Percentiles rank a stretch among this genome's conserved stretches.
Evolutionary conservation across 1,140 invertebrate species (phyloP).

Genomic region (Zaprionus ornatus): DNA sequence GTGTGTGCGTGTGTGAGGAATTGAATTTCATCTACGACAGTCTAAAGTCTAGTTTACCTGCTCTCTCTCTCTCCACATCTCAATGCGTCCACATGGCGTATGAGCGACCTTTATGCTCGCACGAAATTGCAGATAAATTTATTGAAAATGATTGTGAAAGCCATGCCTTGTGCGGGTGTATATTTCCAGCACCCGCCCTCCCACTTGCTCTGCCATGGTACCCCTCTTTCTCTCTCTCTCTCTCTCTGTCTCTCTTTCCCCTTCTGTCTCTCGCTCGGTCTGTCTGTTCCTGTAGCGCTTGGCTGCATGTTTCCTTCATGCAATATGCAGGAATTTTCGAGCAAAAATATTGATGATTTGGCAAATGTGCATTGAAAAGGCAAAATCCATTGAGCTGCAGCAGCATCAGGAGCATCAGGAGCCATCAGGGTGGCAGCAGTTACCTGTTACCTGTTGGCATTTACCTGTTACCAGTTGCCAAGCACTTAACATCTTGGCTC

Average conservation of each 20-base stretch:
- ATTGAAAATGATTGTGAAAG: slow-evolving; percentile 74
- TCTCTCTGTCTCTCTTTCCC: background rate
- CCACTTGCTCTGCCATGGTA: background rate
- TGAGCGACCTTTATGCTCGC: slow-evolving; percentile 34
- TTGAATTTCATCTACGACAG: slow-evolving; percentile 55
- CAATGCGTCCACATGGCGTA: slow-evolving; percentile 40
- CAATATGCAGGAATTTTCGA: slow-evolving; percentile 56
- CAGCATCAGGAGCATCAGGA: slow-evolving; percentile 20
- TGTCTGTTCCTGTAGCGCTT: slow-evolving; percentile 33
- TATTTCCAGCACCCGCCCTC: background rate
- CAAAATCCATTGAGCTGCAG: slow-evolving; percentile 71
- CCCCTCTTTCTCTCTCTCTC: background rate
- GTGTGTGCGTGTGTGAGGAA: slow-evolving; percentile 36
- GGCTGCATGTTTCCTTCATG: slow-evolving; percentile 37
- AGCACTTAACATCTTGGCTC: slow-evolving; percentile 58
- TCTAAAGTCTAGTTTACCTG: slow-evolving; percentile 12
- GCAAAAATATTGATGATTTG: slow-evolving; percentile 78
- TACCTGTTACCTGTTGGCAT: slow-evolving; percentile 24
- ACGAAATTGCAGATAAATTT: slow-evolving; percentile 73
- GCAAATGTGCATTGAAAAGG: slow-evolving; percentile 73
- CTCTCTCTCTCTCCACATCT: background rate
- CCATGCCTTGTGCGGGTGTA: background rate
- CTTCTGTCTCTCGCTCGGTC: background rate
- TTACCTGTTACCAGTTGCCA: slow-evolving; percentile 17
- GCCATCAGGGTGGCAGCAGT: background rate